phyloP scores from a whole-genome alignment of 1,140 invertebrate species.

The Chrysomallon squamiferum region DNA sequence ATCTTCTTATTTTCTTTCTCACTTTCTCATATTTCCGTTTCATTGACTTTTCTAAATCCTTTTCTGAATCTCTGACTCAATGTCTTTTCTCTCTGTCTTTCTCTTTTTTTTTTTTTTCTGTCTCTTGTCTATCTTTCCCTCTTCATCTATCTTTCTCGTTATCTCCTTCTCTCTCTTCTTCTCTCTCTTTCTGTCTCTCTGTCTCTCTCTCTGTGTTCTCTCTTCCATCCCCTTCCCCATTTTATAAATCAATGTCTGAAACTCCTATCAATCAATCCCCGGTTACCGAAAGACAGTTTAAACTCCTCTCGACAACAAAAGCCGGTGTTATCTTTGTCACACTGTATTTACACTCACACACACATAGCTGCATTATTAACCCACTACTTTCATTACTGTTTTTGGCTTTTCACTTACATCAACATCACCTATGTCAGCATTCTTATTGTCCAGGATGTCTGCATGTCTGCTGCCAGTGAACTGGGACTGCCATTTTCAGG shows the following conservation, averaged over 20 bases:
- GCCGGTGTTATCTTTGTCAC: no score
- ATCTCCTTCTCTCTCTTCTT: not conserved
- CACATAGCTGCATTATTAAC: not conserved
- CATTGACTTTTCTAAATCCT: not conserved
- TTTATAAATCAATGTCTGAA: no score
- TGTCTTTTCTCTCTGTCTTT: not conserved
- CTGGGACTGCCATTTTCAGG: no score
- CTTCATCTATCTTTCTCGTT: not conserved
- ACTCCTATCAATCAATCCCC: no score
- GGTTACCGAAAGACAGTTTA: no score
- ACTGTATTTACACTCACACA: not conserved
- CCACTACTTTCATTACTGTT: not conserved
- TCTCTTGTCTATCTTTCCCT: not conserved
- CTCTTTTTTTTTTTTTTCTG: not conserved
- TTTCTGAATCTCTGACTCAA: not conserved
- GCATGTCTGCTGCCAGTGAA: no score
- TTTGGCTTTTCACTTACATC: not conserved
- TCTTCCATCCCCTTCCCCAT: no score
- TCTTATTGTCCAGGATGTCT: not conserved
- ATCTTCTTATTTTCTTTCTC: not conserved
- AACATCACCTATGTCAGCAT: not conserved
- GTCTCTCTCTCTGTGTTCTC: not conserved
- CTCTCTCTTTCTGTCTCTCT: conserved; percentile 2
- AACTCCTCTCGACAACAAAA: no score
- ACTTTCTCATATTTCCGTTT: not conserved